Evolutionary conservation across 2,888 invertebrate species (phyloP), one percentile per base, ranked within the genome.

Genomic region (Scrobipalpa costella): DNA sequence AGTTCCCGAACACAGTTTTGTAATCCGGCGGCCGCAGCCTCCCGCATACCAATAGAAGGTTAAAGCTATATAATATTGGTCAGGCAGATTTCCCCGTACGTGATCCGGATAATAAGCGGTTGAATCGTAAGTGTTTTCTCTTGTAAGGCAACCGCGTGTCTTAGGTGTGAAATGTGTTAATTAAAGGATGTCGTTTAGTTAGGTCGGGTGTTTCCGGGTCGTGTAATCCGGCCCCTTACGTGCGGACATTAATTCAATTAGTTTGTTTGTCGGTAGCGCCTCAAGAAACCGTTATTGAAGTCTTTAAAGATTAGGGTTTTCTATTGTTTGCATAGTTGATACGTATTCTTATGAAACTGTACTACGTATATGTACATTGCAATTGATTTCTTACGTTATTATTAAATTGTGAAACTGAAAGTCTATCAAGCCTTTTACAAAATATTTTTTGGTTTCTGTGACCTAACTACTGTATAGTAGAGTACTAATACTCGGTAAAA

Each of bases 21-120:
- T 84, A 83, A 85, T 83, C 83, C 80, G 72, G 77, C n/a, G 79
- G 72, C 71, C 73, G 67, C 68, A 64, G 68, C 66, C 69, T 69
- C 69, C 73, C 73, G 85, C 84, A 84, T 85, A 84, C 81, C 78
- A 84, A 85, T 82, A 73, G 75, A 76, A 83, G 83, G 83, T 83
- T 83, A 74, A 80, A 83, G 81, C 84, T 83, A 75, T 83, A 81
- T 84, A 3, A 27, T 84, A 83, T 84, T 83, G 84, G 84, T 83
- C 84, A 83, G 83, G 84, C 83, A 85, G 84, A 85, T 85, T 85
- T 83, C 80, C 79, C 68, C 61, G 71, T 79, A 85, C 84, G 84
- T 84, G 83, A 80, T 79, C 81, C 75, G 83, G 76, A 68, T 70
- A 76, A 79, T 83, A 71, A 75, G 73, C 72, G 73, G 72, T 66